phyloP scores from a whole-genome alignment of 2,113 vertebrate genomes.

The Gymnocephalus cernua region DNA sequence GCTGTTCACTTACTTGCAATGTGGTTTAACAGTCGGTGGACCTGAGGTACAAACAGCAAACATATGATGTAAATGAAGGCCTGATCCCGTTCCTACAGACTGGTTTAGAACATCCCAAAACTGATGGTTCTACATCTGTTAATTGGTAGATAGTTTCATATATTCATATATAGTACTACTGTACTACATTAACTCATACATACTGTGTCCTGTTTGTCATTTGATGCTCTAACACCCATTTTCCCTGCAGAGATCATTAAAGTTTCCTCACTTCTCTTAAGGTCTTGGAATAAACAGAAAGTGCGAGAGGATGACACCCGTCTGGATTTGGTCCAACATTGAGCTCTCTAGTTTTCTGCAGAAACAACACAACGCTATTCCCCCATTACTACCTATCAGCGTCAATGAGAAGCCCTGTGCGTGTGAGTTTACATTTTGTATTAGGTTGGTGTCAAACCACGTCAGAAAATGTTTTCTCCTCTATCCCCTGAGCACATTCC shows the following conservation, averaged over 20 bases:
- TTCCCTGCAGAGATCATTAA: constrained; percentile 64
- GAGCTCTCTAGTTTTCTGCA: constrained; percentile 14
- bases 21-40: background rate
- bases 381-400: background rate
- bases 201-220: background rate
- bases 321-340: constrained; percentile 37
- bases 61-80: background rate
- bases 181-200: background rate
- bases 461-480: constrained; percentile 39
- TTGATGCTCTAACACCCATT: background rate
- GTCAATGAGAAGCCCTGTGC: constrained; percentile 12
- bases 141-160: background rate
- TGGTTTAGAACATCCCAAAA: background rate
- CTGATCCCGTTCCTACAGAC: background rate
- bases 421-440: constrained; percentile 44
- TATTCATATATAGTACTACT: no score
- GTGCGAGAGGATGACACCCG: constrained; percentile 20
- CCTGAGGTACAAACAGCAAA: background rate
- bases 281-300: constrained; percentile 23
- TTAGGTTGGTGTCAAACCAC: constrained; percentile 48
- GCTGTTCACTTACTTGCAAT: constrained; percentile 2
- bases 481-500: constrained; percentile 12
- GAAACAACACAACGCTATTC: constrained; percentile 40
- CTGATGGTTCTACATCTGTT: no score
- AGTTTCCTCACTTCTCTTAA: constrained; percentile 19